Base-by-base conservation (phyloP, 2,113 vertebrate species). In the Colius striatus region DNA sequence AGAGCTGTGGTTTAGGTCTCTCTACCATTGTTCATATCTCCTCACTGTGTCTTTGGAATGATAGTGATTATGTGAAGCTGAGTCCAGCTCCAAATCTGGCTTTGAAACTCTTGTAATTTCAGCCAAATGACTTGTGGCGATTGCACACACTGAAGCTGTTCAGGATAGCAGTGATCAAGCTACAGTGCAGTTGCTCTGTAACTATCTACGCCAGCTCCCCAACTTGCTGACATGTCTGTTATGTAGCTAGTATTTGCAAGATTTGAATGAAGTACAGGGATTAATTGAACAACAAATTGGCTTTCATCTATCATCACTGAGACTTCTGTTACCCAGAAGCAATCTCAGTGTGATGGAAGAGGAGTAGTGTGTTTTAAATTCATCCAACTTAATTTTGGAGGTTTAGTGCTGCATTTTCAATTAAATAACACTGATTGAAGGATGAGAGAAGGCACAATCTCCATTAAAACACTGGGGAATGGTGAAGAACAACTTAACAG, bases 31-130 rank as follows among this genome's bases (percentile, higher is more conserved):
- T 57, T 70, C 60, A 12, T 57, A 29, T 29, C 38, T 77, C 65
- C 54, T 70, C n/a, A 1, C 17, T 36, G 17, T 29, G 53, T 20
- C 43, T 43, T 0, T 0, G 51, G 30, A 66, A 13, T 10, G 17
- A 22, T 36, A 63, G 19, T 6, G 50, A 70, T 50, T 34, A 38
- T 15, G 22, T 38, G 72, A 58, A 66, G 47, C 25, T n/a, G 45
- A 78, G 45, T 27, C 29, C 51, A 71, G 26, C 34, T 89, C 67
- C 41, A 34, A 32, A 27, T 16, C 18, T 30, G 21, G 19, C 19
- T 53, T 72, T 77, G 65, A 72, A 62, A 63, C 27, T 21, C 21
- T 1, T 10, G 43, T 34, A 20, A 12, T 30, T 82, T 63, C 63
- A 43, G 54, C 34, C 34, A 21, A 50, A 18, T 41, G 22, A 22